These are phyloP conservation scores for Amphimallon solstitiale DNA, from an alignment of 2,888 invertebrate species.

Conservation along the genomic window DNA sequence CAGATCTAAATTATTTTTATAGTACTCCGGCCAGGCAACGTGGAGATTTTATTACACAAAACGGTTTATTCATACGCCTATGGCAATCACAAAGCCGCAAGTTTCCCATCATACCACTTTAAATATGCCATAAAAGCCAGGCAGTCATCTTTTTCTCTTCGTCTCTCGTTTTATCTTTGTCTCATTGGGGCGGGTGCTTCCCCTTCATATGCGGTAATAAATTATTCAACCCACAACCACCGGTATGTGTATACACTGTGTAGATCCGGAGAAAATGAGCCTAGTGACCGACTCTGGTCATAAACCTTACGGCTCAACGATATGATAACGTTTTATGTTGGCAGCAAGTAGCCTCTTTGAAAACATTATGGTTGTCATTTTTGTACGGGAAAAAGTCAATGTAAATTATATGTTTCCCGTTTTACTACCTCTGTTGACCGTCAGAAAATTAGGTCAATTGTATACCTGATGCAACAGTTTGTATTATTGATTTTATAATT, in stretches of 20 bases:
- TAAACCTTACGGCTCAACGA: constrained; percentile 11
- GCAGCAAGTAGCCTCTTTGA: constrained; percentile 5
- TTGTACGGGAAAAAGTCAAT: not conserved
- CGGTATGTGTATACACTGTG: not conserved
- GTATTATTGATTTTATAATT: constrained; percentile 3
- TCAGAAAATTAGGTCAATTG: constrained; percentile 9
- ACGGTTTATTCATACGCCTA: constrained; percentile 9
- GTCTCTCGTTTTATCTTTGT: not conserved
- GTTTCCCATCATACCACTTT: not conserved
- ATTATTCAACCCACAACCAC: constrained; percentile 15
- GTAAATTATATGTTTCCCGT: constrained; percentile 5
- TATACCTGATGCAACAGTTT: not conserved
- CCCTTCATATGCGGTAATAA: constrained; percentile 4
- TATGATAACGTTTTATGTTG: constrained; percentile 22
- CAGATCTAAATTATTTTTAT: constrained; percentile 11
- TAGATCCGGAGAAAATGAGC: constrained; percentile 13
- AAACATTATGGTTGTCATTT: constrained; percentile 11
- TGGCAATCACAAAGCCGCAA: constrained; percentile 7
- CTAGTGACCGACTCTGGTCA: constrained; percentile 16
- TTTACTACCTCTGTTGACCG: not conserved
- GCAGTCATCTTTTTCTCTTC: not conserved
- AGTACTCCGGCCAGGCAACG: not conserved
- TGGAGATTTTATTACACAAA: constrained; percentile 10
- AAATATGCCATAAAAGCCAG: constrained; percentile 15
- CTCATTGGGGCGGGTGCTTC: not conserved